phyloP scores from a whole-genome alignment of 2,113 vertebrate species.

The Puffinus mauretanicus region DNA sequence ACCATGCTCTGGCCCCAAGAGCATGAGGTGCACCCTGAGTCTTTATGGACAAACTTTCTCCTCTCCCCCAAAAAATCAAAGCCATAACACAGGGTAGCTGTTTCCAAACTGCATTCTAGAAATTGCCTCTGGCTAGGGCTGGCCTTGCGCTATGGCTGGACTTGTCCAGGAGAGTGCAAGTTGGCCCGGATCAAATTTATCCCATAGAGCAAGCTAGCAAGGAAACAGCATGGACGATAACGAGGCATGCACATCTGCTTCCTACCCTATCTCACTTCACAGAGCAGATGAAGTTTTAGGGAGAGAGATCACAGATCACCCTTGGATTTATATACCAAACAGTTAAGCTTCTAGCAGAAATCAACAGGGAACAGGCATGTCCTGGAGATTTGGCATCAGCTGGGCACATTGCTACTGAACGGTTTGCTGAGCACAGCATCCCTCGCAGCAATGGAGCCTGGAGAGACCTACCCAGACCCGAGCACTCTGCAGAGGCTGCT shows the following conservation, averaged over 20 bases:
- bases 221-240: rapidly evolving
- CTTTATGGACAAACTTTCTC: neutral
- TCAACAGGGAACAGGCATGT: rapidly evolving
- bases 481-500: neutral
- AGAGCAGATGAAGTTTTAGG: neutral
- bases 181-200: neutral
- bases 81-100: neutral
- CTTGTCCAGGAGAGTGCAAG: neutral
- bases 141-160: neutral
- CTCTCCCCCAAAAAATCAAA: neutral
- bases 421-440: neutral
- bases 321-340: neutral
- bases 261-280: neutral
- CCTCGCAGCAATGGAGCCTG: neutral
- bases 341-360: neutral
- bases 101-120: neutral
- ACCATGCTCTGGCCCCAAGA: neutral
- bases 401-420: rapidly evolving
- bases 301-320: neutral
- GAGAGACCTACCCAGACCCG: neutral
- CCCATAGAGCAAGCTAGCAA: neutral
- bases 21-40: neutral
- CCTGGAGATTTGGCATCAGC: rapidly evolving
- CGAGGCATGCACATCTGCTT: neutral
- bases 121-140: neutral